Evolutionary conservation across 2,113 vertebrate genomes (phyloP).

Genomic region (Phyllopteryx taeniolatus): DNA sequence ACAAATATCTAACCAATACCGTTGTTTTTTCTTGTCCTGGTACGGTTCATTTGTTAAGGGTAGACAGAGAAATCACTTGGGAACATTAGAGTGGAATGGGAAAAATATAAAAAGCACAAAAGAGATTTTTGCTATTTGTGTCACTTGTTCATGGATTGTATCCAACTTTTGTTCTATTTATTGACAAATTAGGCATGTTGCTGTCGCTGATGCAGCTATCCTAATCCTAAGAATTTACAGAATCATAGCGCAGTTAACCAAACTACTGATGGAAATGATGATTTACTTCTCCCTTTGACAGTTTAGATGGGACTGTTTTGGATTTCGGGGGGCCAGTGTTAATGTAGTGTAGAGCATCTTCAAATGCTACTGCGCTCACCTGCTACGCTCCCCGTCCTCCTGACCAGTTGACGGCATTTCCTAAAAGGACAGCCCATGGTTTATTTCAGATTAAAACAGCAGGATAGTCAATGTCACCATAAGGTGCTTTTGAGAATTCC

Average conservation of each 20-base stretch:
- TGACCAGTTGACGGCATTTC: constrained; percentile 44
- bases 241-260: not conserved
- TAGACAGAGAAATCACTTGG: no score
- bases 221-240: not conserved
- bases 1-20: no score
- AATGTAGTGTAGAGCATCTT: not conserved
- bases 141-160: no score
- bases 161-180: no score
- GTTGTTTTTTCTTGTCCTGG: no score
- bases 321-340: not conserved
- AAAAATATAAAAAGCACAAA: no score
- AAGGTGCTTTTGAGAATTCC: not conserved
- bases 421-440: constrained; percentile 42
- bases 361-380: constrained; percentile 50
- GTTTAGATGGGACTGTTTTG: not conserved
- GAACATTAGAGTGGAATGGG: no score
- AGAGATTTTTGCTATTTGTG: no score
- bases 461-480: not conserved
- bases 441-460: constrained; percentile 13
- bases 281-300: not conserved
- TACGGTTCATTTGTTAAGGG: no score
- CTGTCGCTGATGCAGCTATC: not conserved
- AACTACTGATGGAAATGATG: not conserved
- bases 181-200: no score
- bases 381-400: constrained; percentile 32